Evolutionary conservation across 2,797 vertebrate species (phyloP).

Genomic region (Chelmon rostratus): DNA sequence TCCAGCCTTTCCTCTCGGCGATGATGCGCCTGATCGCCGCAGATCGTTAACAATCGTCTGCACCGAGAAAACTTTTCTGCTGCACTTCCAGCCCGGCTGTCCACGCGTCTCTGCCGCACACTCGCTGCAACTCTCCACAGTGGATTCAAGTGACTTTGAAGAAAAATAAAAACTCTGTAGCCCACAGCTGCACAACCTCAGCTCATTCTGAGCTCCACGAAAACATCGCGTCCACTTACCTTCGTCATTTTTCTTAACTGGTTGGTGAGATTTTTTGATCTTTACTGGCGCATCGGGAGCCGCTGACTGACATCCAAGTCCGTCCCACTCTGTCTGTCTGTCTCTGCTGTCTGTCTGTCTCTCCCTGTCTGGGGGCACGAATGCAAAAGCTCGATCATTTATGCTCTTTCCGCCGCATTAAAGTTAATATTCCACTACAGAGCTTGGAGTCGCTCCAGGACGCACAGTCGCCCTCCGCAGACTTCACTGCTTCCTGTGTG

Average conservation of each 20-base stretch:
- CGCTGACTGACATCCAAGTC: slow-evolving; percentile 61
- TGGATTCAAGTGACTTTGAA: background rate
- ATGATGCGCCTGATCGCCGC: slow-evolving; percentile 24
- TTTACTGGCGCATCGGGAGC: slow-evolving; percentile 44
- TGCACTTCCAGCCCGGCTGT: no score
- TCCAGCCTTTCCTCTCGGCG: background rate
- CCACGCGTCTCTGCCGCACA: background rate
- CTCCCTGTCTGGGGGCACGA: slow-evolving; percentile 4
- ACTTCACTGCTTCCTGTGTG: no score
- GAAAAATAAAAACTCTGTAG: no score
- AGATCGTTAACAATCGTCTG: no score
- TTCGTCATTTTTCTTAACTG: slow-evolving; percentile 58
- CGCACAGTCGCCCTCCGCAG: background rate
- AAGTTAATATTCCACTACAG: slow-evolving; percentile 78
- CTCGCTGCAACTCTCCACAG: background rate
- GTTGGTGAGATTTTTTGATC: slow-evolving; percentile 43
- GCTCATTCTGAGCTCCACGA: no score
- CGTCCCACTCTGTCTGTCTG: slow-evolving; percentile 66
- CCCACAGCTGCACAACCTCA: no score
- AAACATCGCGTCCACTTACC: slow-evolving; percentile 43
- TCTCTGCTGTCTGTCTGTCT: no score
- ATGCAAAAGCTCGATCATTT: slow-evolving; percentile 22
- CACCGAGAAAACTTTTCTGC: no score
- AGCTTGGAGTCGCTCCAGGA: slow-evolving; percentile 1
- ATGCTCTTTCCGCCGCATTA: background rate